Base-by-base conservation (phyloP, 2,888 invertebrate species). In the Lithophane ornitopus region DNA sequence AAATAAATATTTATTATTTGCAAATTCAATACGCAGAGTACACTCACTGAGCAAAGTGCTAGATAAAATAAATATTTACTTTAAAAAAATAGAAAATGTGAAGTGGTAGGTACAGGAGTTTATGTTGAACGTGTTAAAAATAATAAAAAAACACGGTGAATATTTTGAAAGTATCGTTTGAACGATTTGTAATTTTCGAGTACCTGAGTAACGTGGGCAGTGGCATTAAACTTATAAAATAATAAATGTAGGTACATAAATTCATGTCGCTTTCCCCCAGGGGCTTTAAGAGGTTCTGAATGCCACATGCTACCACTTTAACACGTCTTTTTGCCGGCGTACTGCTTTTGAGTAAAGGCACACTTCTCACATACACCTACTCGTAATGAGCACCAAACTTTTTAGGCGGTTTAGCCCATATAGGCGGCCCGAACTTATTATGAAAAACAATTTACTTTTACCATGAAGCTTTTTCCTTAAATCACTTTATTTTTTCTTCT, bases 31-130 rank as follows among this genome's bases (percentile, higher is more conserved):
- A 46, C 14, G 11, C 34, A 58, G 41, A 46, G 77, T 82, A 76
- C 61, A 77, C 56, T 81, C 34, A 34, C 70, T 22, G 7, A 68
- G 62, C 26, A 70, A 77, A 82, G 63, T 77, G 82, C 41, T 70
- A 58, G 22, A 16, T 52, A 11, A 44, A 61, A 81, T 58, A 77
- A 76, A 82, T 82, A 73, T 85, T 82, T 85, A 81, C 58, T 19
- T 58, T 54, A n/a, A 46, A 19, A 62, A 72, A 70, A 49, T 76
- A 63, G 58, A n/a, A 70, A 78, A 62, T 56, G 44, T 62, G 1
- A 26, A 65, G 4, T 66, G 28, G 12, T 34, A 68, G 28, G 12
- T 34, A 68, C 34, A n/a, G 19, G 19, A 68, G 34, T 69, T 68
- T 58, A 69, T 56, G 41, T 63, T 54, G 54, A 22, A 63, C 8